Evolutionary conservation across 2,888 invertebrate genomes (phyloP).

Genomic region (Petrophora chlorosata): DNA sequence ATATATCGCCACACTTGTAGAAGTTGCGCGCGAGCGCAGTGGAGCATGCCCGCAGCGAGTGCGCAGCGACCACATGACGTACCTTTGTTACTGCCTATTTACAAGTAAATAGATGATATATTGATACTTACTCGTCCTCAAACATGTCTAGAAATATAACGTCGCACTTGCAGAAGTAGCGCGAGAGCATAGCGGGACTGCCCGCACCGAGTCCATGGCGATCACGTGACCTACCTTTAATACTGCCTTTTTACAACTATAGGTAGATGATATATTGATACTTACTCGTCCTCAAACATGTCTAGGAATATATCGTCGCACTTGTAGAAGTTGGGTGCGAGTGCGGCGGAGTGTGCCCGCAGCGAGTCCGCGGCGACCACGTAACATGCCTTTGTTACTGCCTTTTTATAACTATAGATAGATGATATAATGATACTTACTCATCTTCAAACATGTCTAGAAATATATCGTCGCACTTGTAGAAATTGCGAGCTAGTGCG

Average conservation of each 20-base stretch:
- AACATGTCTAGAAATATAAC: conserved; percentile 99
- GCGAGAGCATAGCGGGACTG: no score
- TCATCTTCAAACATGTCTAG: conserved; percentile 99
- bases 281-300: conserved; percentile 98
- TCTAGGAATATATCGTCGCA: conserved; percentile 99
- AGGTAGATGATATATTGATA: conserved; percentile 32
- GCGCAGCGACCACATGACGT: no score
- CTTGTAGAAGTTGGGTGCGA: conserved; percentile 96
- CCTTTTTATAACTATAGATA: neutral
- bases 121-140: conserved; percentile 95
- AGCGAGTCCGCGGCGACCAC: no score
- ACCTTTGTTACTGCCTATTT: no score
- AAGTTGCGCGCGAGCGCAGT: conserved; percentile 94
- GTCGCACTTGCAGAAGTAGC: conserved; percentile 98
- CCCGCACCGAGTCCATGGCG: no score
- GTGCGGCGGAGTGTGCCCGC: conserved; percentile 91
- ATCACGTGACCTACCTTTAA: no score
- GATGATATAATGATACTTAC: conserved; percentile 67
- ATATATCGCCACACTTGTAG: conserved; percentile 99
- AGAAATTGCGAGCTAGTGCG: conserved; percentile 93
- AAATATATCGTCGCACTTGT: conserved; percentile 99
- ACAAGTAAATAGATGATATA: neutral
- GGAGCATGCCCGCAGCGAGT: conserved; percentile 89
- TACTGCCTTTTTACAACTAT: no score
- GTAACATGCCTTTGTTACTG: no score